These are phyloP conservation scores for Mirza zaza DNA, from an alignment of 2,113 vertebrate genomes.

Conservation along the genomic window DNA sequence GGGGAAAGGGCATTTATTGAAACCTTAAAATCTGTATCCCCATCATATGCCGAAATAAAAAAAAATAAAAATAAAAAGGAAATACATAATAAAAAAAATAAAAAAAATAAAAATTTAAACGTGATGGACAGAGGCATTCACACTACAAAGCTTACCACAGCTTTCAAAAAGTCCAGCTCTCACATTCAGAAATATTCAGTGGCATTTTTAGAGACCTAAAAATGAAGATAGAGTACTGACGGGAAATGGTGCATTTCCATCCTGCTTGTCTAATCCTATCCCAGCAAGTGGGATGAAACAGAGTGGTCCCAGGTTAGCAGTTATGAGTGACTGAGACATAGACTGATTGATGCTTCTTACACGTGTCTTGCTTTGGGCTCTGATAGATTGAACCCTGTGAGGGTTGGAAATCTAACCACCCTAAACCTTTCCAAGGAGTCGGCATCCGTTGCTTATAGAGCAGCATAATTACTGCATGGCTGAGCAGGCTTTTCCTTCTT, in stretches of 20 bases:
- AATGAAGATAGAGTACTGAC: not conserved
- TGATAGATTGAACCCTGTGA: slow-evolving; percentile 1
- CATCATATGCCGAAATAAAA: too few species aligned
- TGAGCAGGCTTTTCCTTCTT: slow-evolving; percentile 34
- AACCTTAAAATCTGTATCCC: too few species aligned
- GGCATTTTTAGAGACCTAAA: slow-evolving; percentile 29
- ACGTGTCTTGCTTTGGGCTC: not conserved
- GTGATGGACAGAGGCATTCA: not conserved
- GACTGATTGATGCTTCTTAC: slow-evolving; percentile 1
- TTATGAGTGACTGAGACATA: slow-evolving; percentile 2
- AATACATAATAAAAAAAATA: too few species aligned
- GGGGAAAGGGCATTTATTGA: too few species aligned
- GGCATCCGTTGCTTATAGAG: not conserved
- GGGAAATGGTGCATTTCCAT: slow-evolving; percentile 9
- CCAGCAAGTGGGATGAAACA: not conserved
- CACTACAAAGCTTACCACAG: not conserved
- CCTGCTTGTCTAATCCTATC: not conserved
- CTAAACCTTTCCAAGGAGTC: not conserved
- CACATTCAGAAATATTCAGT: not conserved
- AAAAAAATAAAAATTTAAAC: too few species aligned
- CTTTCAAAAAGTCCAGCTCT: not conserved
- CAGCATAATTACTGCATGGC: not conserved
- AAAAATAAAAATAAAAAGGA: too few species aligned
- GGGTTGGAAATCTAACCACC: slow-evolving; percentile 28
- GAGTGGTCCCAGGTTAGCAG: not conserved